Conservation (phyloP, 2,113 vertebrate species). For the Vombatus ursinus region DNA sequence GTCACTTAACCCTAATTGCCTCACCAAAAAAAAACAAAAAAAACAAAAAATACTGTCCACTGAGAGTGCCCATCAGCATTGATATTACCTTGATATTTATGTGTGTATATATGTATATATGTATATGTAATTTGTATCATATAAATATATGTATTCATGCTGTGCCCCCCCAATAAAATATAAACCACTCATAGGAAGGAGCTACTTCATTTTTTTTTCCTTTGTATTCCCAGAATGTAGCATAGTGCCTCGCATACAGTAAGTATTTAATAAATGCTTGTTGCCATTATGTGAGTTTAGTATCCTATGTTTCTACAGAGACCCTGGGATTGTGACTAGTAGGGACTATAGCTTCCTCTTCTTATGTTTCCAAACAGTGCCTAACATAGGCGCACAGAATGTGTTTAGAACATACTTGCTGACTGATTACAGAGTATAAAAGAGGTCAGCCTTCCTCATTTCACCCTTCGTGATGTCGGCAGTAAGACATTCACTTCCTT, state of each 20-base stretch:
- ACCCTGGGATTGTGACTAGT: neutral
- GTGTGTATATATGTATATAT: neutral
- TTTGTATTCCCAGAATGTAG: neutral
- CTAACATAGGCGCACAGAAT: neutral
- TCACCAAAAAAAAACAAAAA: too few relatives aligned
- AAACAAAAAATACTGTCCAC: neutral
- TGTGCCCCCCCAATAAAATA: neutral
- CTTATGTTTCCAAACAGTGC: neutral
- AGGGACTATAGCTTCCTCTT: neutral
- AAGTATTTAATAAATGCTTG: neutral
- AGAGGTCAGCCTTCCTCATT: slow-evolving; percentile 51
- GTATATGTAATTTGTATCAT: neutral
- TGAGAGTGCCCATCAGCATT: neutral
- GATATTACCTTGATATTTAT: neutral
- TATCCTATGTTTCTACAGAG: neutral
- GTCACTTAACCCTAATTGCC: too few relatives aligned
- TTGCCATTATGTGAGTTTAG: neutral
- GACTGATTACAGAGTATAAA: slow-evolving; percentile 39
- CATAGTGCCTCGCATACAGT: neutral
- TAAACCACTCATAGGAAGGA: neutral
- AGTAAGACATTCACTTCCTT: slow-evolving; percentile 34
- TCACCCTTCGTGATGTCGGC: neutral
- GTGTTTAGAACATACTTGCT: neutral
- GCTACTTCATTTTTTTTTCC: neutral
- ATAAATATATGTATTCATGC: neutral